Base-by-base conservation (phyloP, 2,888 invertebrate genomes). In the Ypsolopha sequella region DNA sequence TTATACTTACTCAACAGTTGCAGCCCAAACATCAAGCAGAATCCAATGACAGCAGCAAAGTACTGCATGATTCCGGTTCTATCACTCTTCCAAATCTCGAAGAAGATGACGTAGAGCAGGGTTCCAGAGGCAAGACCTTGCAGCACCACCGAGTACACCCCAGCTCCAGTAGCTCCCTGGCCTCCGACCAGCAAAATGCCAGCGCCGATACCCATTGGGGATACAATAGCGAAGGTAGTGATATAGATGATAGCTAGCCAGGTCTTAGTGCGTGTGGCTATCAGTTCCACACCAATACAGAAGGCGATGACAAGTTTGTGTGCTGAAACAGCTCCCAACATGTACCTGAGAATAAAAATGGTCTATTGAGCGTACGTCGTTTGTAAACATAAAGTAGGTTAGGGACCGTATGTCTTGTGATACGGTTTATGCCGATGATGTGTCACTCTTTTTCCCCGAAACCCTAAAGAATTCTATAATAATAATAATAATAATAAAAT, bases 51-150 rank as follows among this genome's bases (percentile, higher is more conserved):
- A 36, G 94, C 89, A 1, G 93, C 88, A 0, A 89, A 51, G 68
- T 89, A 93, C 57, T 93, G 92, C 34, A 88, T 64, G 24, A 94
- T 76, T 6, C 94, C 94, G 10, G 79, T 69, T 55, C 86, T 70
- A 53, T 87, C 82, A 47, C 76, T 75, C 59, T 81, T 87, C 63
- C 98, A 89, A 51, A 98, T 94, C 81, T 98, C 98, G 76, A 98
- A 97, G 86, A 97, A 97, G n/a, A 97, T 96, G 11, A 98, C 96
- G 80, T 97, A 98, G 4, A 98, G 82, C 44, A 98, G 89, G 0
- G 98, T 98, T 10, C 98, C 98, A 46, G 95, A 92, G 0, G 98
- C 97, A 53, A 98, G 79, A 3, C 96, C 97, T 85, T 97, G 94
- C 10, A 90, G 76, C 9, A 92, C 84, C 43, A 91, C 91, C 0